These are phyloP conservation scores for Paramormyrops kingsleyae DNA, from an alignment of 2,113 vertebrate species.

Conservation along the genomic window DNA sequence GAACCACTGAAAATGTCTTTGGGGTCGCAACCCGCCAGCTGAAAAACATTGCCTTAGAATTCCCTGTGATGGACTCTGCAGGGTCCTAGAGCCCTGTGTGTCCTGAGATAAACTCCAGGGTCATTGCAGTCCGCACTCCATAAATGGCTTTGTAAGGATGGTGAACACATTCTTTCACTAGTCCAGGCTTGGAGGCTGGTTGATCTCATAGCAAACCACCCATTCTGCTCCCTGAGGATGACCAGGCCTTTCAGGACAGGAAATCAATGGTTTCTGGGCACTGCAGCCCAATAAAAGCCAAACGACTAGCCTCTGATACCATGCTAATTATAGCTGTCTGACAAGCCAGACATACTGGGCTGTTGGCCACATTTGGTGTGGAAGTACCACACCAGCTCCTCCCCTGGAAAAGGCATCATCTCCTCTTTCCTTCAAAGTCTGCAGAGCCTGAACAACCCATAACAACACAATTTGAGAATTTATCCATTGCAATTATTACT, in stretches of 20 bases:
- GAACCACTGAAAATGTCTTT: not conserved
- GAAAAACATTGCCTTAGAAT: not conserved
- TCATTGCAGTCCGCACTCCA: not conserved
- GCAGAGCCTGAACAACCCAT: not conserved
- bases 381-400: slow-evolving; percentile 18
- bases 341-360: slow-evolving; percentile 3
- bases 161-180: not conserved
- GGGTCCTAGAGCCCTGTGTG: not conserved
- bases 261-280: not conserved
- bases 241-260: too few species aligned
- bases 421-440: not conserved
- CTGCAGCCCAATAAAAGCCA: not conserved
- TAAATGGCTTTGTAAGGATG: not conserved
- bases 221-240: not conserved
- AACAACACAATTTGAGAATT: not conserved
- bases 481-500: not conserved
- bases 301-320: not conserved
- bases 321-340: slow-evolving; percentile 30
- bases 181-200: not conserved
- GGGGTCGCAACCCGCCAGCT: not conserved
- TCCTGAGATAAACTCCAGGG: not conserved
- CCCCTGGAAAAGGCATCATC: slow-evolving; percentile 11
- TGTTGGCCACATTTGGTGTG: slow-evolving; percentile 18
- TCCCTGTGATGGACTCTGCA: not conserved
- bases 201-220: not conserved